Evolutionary conservation across 2,888 invertebrate species (phyloP), one percentile per base, ranked within the genome.

Genomic region (Torymus tubicola): DNA sequence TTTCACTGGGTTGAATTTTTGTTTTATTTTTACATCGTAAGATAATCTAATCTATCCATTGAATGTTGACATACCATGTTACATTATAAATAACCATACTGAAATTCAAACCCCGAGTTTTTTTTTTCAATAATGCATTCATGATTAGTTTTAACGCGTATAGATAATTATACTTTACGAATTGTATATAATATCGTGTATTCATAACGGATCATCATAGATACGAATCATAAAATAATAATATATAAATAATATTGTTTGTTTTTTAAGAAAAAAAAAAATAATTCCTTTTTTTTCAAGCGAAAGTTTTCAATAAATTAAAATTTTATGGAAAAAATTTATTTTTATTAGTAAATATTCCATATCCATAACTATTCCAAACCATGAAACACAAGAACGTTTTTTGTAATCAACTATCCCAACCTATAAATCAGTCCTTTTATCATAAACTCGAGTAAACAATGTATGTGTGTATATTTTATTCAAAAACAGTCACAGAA

Each of bases 101-200:
- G 8, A 8, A 42, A 42, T 42, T 42, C 42, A 42, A 42, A 42
- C 8, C 8, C 8, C 42, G 42, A 42, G 31, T 5, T 18, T 60
- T 12, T 60, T 12, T 21, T 21, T 21, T 11, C 2, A 21, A 42
- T 21, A 21, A 42, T 42, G 42, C 42, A 42, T 42, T 42, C n/a
- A n/a, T n/a, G 42, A 42, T 42, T 42, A 42, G 42, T 42, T 42
- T 42, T 42, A 42, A 42, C 42, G 8, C 42, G 42, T 42, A 42
- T 42, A 42, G 42, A 42, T n/a, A n/a, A n/a, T 42, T 42, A 42
- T 42, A 42, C 42, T 42, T 42, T 42, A 42, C 8, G 5, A 42
- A 42, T 42, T 77, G 64, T 78, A 71, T 53, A 70, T 75, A 74
- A n/a, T 42, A 42, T 63, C 63, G 42, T 60, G 52, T 75, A 65